Conservation (phyloP, 1,140 invertebrate species). For the Nautilus pompilius region DNA sequence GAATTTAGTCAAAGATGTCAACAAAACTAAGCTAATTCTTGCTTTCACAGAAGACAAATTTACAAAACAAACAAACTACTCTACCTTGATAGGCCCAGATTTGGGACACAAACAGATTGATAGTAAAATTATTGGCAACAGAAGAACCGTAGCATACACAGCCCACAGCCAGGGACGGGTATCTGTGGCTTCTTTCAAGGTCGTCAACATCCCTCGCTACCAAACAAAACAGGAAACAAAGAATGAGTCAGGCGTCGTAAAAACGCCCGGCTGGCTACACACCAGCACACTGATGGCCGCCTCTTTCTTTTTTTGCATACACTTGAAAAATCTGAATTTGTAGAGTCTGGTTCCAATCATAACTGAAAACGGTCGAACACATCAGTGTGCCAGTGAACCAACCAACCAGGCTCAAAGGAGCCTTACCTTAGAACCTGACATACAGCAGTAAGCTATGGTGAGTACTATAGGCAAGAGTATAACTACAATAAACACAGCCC, state of each 20-base stretch:
- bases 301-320: neutral
- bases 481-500: conserved; percentile 79
- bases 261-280: neutral
- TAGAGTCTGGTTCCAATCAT: too few species aligned
- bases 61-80: neutral
- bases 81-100: conserved; percentile 39
- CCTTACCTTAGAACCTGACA: conserved; percentile 42
- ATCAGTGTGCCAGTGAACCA: neutral
- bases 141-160: conserved; percentile 75
- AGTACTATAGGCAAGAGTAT: conserved; percentile 75
- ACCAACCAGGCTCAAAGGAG: neutral
- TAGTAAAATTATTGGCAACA: conserved; percentile 72
- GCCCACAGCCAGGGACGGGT: conserved; percentile 86
- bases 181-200: conserved; percentile 64
- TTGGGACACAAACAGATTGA: conserved; percentile 60
- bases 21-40: neutral
- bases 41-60: neutral
- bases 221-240: neutral
- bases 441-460: conserved; percentile 77
- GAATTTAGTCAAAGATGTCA: neutral
- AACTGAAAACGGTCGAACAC: neutral
- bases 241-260: neutral
- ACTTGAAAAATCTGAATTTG: neutral
- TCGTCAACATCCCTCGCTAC: conserved; percentile 22
- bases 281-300: neutral